Conservation (phyloP, 2,113 vertebrate genomes). For the Chelonoidis abingdonii region DNA sequence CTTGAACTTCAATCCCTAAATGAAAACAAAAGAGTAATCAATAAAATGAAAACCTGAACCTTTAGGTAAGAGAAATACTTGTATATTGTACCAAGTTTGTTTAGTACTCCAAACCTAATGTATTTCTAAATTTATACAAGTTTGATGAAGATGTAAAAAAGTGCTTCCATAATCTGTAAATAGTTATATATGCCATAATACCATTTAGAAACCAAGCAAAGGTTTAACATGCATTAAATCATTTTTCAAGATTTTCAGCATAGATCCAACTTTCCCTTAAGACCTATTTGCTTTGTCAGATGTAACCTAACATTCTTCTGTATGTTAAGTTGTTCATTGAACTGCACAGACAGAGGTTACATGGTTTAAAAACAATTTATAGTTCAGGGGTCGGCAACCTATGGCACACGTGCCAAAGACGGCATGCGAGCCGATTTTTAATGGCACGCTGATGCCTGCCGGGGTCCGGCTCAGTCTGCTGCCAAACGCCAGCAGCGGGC, state of each 20-base stretch:
- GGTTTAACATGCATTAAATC: background rate
- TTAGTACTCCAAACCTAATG: background rate
- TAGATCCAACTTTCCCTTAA: background rate
- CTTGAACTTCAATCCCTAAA: background rate
- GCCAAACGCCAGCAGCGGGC: too few species aligned
- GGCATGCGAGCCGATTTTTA: too few species aligned
- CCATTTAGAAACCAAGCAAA: background rate
- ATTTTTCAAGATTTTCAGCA: background rate
- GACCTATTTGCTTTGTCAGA: background rate
- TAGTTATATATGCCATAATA: background rate
- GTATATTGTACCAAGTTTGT: background rate
- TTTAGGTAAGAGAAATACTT: background rate
- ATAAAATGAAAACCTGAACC: background rate
- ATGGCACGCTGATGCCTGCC: too few species aligned
- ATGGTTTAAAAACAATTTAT: background rate
- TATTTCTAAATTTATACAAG: background rate
- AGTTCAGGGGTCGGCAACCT: background rate
- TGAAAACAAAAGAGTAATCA: background rate
- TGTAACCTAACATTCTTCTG: background rate
- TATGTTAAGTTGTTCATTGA: background rate
- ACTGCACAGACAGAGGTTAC: background rate
- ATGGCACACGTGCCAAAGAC: too few species aligned
- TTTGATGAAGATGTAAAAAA: background rate
- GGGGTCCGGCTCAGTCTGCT: too few species aligned
- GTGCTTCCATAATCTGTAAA: background rate